phyloP scores from a whole-genome alignment of 2,113 vertebrate genomes.

The Heterochromis multidens region DNA sequence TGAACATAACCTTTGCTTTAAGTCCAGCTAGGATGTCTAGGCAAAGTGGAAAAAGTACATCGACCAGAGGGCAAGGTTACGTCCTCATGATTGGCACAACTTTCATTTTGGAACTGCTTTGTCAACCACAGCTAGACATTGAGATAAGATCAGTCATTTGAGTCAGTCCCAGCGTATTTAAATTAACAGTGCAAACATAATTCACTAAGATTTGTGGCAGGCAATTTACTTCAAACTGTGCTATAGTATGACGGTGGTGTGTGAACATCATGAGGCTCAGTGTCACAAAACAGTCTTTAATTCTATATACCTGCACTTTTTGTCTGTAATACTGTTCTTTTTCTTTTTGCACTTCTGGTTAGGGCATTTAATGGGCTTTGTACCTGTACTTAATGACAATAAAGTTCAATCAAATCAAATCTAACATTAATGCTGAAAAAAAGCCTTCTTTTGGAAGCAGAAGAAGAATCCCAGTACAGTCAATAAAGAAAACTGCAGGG shows the following conservation, averaged over 20 bases:
- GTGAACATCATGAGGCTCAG: rapidly evolving
- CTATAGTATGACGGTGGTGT: not conserved
- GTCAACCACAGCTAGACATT: no score
- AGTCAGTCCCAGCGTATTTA: no score
- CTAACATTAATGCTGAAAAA: not conserved
- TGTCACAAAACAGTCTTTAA: not conserved
- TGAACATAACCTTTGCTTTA: no score
- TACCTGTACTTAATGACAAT: not conserved
- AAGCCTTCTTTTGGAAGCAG: not conserved
- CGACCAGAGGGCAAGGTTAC: no score
- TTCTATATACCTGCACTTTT: not conserved
- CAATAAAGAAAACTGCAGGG: not conserved
- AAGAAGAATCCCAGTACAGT: not conserved
- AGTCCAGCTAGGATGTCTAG: no score
- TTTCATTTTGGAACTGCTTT: no score
- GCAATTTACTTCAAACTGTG: not conserved
- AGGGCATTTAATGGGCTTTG: not conserved
- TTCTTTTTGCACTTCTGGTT: not conserved
- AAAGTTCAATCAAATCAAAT: not conserved
- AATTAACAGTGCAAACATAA: not conserved
- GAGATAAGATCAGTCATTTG: no score
- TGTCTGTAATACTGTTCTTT: not conserved
- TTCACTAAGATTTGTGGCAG: rapidly evolving
- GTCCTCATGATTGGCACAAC: no score
- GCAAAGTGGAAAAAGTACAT: no score